phyloP scores from a whole-genome alignment of 2,888 invertebrate genomes.

The Fragum sueziense region DNA sequence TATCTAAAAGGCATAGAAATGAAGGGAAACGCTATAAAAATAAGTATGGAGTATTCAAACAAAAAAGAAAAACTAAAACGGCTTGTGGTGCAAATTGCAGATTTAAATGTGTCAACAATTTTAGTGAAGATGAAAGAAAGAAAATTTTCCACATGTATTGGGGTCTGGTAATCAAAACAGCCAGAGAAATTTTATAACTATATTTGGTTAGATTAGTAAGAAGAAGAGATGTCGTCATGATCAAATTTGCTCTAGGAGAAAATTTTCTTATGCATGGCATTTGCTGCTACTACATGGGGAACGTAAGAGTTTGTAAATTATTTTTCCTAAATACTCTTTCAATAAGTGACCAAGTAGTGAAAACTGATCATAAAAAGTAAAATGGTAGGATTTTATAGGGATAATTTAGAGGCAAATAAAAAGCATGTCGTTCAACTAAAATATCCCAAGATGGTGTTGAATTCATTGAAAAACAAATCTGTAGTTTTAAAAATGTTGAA shows the following conservation, averaged over 20 bases:
- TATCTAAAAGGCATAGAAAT: slow-evolving; percentile 18
- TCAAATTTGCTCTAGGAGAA: neutral
- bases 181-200: neutral
- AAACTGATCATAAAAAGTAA: neutral
- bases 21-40: slow-evolving; percentile 12
- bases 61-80: neutral
- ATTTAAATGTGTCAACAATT: slow-evolving; percentile 19
- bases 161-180: neutral
- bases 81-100: slow-evolving; percentile 18
- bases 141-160: neutral
- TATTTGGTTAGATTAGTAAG: neutral
- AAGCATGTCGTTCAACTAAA: neutral
- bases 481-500: neutral
- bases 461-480: neutral
- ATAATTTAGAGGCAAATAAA: neutral
- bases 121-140: slow-evolving; percentile 13
- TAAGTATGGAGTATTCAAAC: neutral
- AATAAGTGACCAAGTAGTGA: neutral
- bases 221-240: neutral
- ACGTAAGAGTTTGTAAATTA: neutral
- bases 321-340: neutral
- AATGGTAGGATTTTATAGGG: neutral
- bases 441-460: neutral
- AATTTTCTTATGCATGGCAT: neutral
- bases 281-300: neutral